Evolutionary conservation across 2,888 invertebrate species (phyloP).

Genomic region (Amphipyra tragopoginis): DNA sequence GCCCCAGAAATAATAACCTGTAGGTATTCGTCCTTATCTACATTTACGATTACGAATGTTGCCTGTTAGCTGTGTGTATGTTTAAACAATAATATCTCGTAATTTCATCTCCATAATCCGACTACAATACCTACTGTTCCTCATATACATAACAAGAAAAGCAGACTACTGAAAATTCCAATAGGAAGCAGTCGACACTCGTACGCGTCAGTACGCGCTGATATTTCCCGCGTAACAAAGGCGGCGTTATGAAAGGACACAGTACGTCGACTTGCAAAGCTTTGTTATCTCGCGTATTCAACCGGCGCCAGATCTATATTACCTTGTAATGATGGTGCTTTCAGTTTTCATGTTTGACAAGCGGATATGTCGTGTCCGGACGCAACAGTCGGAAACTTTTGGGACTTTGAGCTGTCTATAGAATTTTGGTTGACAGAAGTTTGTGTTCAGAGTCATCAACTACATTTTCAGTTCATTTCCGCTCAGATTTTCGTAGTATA

Average conservation of each 20-base stretch:
- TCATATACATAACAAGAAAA: conserved; percentile 26
- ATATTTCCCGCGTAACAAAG: conserved; percentile 48
- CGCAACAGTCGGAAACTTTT: conserved; percentile 23
- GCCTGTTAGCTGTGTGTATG: too few species aligned
- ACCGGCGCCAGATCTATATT: conserved; percentile 37
- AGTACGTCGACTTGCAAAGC: conserved; percentile 37
- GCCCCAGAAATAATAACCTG: too few species aligned
- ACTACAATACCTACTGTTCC: conserved; percentile 11
- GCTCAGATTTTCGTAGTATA: too few species aligned
- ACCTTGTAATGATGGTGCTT: conserved; percentile 34
- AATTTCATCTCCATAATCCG: conserved; percentile 12
- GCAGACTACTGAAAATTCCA: conserved; percentile 11
- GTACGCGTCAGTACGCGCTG: conserved; percentile 32
- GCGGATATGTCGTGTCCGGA: conserved; percentile 18
- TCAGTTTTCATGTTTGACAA: conserved; percentile 33
- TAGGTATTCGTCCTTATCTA: too few species aligned
- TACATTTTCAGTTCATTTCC: not conserved
- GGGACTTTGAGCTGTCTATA: not conserved
- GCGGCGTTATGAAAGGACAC: conserved; percentile 49
- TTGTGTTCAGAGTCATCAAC: not conserved
- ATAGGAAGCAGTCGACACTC: conserved; percentile 25
- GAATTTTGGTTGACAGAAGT: conserved; percentile 13
- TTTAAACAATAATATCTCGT: not conserved
- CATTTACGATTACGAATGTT: too few species aligned
- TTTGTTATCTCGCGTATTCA: conserved; percentile 53